Conservation (phyloP, 2,113 vertebrate genomes). For the Cnemophilus loriae region DNA sequence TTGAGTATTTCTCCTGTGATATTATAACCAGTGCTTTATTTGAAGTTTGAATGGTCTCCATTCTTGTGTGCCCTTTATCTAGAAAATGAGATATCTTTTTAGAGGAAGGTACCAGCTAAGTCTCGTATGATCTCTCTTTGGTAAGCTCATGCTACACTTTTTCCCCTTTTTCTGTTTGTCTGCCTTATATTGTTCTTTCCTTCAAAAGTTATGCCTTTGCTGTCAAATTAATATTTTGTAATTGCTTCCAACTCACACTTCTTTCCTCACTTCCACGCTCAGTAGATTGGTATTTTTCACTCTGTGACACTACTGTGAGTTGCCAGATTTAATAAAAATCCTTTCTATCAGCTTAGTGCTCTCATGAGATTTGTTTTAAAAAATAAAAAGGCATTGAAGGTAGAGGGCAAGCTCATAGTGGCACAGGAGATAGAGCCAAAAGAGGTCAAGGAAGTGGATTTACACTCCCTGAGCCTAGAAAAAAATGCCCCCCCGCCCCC, state of each 20-base stretch:
- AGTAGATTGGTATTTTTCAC: not conserved
- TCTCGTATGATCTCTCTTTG: not conserved
- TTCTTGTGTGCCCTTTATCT: not conserved
- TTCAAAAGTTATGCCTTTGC: not conserved
- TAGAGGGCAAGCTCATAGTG: not conserved
- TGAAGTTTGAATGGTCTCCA: not conserved
- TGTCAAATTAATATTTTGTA: not conserved
- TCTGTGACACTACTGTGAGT: not conserved
- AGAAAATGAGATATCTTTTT: not conserved
- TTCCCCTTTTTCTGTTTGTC: not conserved
- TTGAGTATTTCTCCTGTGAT: not conserved
- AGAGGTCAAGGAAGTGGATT: not conserved
- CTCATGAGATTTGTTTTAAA: not conserved
- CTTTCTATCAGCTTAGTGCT: not conserved
- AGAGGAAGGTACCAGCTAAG: not conserved
- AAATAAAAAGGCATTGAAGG: not conserved
- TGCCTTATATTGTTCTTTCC: not conserved
- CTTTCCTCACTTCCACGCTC: not conserved
- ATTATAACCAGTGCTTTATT: not conserved
- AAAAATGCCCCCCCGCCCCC: not conserved
- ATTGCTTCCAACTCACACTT: not conserved
- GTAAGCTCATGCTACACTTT: not conserved
- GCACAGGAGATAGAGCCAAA: not conserved
- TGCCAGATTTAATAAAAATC: conserved; percentile 14
- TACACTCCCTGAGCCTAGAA: not conserved